These are phyloP conservation scores for Drosophila tanythrix DNA, from an alignment of 2,888 invertebrate genomes.

Conservation along the genomic window DNA sequence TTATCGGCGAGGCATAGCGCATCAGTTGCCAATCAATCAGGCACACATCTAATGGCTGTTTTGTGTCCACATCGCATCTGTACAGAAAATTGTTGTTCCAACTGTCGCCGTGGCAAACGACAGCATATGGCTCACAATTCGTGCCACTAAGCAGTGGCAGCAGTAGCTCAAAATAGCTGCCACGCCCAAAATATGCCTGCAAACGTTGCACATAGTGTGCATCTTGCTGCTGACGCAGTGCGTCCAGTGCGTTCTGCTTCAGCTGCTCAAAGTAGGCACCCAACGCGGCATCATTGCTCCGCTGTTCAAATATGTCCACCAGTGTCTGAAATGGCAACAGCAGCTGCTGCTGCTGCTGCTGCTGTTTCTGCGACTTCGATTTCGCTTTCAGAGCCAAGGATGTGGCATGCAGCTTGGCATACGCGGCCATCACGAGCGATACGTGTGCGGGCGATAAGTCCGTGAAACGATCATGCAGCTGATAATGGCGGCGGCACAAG, in stretches of 20 bases:
- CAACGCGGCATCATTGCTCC: constrained; percentile 61
- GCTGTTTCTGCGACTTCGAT: constrained; percentile 42
- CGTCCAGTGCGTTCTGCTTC: constrained; percentile 60
- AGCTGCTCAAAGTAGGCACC: constrained; percentile 69
- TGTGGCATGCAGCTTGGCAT: constrained; percentile 86
- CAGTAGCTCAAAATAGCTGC: constrained; percentile 65
- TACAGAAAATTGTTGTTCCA: constrained; percentile 84
- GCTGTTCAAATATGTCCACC: constrained; percentile 73
- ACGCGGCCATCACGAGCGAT: constrained; percentile 83
- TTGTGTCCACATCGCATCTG: constrained; percentile 47
- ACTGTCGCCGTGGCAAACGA: constrained; percentile 83
- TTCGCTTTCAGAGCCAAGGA: constrained; percentile 83
- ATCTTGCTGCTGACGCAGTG: constrained; percentile 55
- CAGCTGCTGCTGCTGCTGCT: constrained; percentile 66
- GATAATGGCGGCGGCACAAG: constrained; percentile 83
- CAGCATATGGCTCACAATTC: constrained; percentile 80
- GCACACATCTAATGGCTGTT: constrained; percentile 51
- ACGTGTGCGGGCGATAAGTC: constrained; percentile 83
- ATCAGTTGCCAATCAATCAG: constrained; percentile 83
- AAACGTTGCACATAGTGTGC: constrained; percentile 45
- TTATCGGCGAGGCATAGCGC: constrained; percentile 81
- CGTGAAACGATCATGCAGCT: constrained; percentile 85
- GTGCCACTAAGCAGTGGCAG: constrained; percentile 54
- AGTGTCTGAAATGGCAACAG: constrained; percentile 62
- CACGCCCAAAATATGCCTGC: constrained; percentile 51